Evolutionary conservation across 2,113 vertebrate species (phyloP).

Genomic region (Oophaga pumilio): DNA sequence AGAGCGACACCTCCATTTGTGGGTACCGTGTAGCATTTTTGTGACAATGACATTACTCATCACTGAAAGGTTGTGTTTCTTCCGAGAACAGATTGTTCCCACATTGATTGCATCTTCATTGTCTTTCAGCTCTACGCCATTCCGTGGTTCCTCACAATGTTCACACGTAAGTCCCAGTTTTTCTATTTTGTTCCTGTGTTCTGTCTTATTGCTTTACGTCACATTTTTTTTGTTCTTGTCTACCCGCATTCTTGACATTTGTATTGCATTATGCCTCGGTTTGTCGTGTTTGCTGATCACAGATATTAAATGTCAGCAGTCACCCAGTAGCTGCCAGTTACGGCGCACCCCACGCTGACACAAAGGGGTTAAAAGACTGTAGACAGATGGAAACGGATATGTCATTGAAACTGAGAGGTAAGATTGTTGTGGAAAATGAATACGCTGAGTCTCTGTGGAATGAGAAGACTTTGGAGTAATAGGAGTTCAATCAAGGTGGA

Average conservation of each 20-base stretch:
- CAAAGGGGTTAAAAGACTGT: conserved; percentile 39
- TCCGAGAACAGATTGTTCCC: neutral
- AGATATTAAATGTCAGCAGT: conserved; percentile 45
- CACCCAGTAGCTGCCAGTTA: neutral
- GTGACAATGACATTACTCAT: neutral
- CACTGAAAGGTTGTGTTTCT: neutral
- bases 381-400: conserved; percentile 45
- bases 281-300: conserved; percentile 29
- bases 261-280: neutral
- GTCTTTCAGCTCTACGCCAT: conserved; percentile 90
- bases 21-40: neutral
- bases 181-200: conserved; percentile 48
- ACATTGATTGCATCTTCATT: conserved; percentile 34
- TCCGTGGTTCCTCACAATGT: conserved; percentile 99
- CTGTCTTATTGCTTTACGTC: conserved; percentile 20
- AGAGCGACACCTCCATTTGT: neutral
- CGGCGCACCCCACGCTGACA: neutral
- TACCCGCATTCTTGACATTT: conserved; percentile 6
- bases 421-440: conserved; percentile 50
- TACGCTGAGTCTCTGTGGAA: conserved; percentile 40
- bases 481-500: conserved; percentile 53
- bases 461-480: conserved; percentile 49
- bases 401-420: conserved; percentile 52
- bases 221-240: conserved; percentile 21
- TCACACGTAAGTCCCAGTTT: conserved; percentile 88